These are phyloP conservation scores for Seladonia tumulorum DNA, from an alignment of 2,888 invertebrate genomes.

Conservation along the genomic window DNA sequence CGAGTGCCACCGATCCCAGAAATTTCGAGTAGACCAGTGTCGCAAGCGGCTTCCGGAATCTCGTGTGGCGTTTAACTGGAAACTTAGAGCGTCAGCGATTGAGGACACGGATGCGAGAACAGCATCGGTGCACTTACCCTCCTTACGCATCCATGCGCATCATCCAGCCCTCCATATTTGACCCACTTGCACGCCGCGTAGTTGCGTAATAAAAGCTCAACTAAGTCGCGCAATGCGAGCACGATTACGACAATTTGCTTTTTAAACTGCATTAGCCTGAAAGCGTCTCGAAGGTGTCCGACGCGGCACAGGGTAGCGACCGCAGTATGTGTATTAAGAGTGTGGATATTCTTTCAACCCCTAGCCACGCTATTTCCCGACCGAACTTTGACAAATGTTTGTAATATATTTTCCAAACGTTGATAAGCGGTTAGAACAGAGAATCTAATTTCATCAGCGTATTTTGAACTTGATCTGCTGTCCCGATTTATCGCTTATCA, in stretches of 20 bases:
- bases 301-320: neutral
- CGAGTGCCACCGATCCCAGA: neutral
- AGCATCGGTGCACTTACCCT: slow-evolving; percentile 75
- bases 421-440: neutral
- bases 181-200: slow-evolving; percentile 49
- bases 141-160: slow-evolving; percentile 72
- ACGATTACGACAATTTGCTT: neutral
- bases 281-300: neutral
- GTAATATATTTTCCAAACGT: too few species aligned
- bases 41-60: slow-evolving; percentile 44
- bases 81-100: slow-evolving; percentile 61
- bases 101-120: slow-evolving; percentile 73
- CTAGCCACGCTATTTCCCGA: neutral
- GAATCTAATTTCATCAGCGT: neutral
- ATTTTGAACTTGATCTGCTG: neutral
- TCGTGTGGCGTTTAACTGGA: slow-evolving; percentile 40
- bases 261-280: neutral
- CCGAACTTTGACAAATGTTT: neutral
- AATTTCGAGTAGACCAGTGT: neutral
- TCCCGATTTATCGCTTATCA: neutral
- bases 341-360: neutral
- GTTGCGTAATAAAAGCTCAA: slow-evolving; percentile 63
- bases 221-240: slow-evolving; percentile 9
- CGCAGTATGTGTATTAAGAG: neutral
- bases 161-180: slow-evolving; percentile 64